Conservation (phyloP, 2,797 vertebrate genomes). For the Leptatherina wallacei region DNA sequence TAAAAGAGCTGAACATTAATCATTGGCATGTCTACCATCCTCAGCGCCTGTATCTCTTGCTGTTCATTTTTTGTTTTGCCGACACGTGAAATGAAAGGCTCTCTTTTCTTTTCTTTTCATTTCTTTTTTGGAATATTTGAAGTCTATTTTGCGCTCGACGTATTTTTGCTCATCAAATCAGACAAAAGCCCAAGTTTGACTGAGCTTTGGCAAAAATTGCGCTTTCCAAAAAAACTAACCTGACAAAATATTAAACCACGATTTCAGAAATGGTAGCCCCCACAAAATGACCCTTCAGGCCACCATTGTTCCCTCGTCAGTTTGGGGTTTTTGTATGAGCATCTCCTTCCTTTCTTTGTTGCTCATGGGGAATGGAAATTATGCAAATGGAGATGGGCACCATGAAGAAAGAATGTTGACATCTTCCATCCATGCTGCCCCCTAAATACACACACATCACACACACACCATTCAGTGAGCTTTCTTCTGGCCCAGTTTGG, state of each 20-base stretch:
- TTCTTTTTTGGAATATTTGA: constrained; percentile 41
- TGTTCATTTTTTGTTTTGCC: constrained; percentile 44
- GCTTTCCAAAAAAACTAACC: constrained; percentile 62
- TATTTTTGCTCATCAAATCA: constrained; percentile 65
- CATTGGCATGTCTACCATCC: constrained; percentile 49
- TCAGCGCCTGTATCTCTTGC: constrained; percentile 39
- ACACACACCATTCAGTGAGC: constrained; percentile 65
- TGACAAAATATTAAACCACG: constrained; percentile 75
- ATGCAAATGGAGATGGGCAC: constrained; percentile 84
- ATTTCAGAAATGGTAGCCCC: constrained; percentile 67
- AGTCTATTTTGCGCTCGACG: constrained; percentile 39
- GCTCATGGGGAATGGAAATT: constrained; percentile 75
- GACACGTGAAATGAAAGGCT: constrained; percentile 57
- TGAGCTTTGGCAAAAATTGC: constrained; percentile 63
- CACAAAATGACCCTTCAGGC: constrained; percentile 82
- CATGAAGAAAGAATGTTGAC: constrained; percentile 81
- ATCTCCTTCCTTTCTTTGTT: constrained; percentile 81
- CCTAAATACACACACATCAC: constrained; percentile 73
- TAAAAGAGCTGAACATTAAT: constrained; percentile 66
- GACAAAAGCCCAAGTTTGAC: constrained; percentile 64
- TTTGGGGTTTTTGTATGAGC: constrained; percentile 79
- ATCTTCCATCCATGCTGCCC: constrained; percentile 76
- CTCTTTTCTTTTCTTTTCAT: constrained; percentile 47
- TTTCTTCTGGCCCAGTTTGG: constrained; percentile 73
- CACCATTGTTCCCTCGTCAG: constrained; percentile 84